Conservation (phyloP, 92 coral and sea anemone species). For the Palythoa heliodiscus region DNA sequence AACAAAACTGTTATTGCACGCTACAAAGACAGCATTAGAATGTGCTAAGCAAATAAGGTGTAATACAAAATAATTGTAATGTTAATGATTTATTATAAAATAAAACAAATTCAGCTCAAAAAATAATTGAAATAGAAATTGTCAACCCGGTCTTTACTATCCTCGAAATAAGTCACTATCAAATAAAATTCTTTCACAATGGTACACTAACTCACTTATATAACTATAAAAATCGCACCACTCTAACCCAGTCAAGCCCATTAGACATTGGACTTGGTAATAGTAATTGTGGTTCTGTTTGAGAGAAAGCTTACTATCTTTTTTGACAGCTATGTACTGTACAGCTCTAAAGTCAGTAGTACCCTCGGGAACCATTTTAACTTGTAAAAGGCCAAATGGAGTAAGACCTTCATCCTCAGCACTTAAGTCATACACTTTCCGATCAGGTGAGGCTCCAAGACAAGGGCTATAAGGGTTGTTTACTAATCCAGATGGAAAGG, state of each 20-base stretch:
- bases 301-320: constrained; percentile 32
- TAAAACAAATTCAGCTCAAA: constrained; percentile 7
- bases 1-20: neutral
- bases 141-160: constrained; percentile 38
- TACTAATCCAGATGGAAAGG: constrained; percentile 55
- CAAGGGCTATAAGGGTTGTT: constrained; percentile 59
- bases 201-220: constrained; percentile 24
- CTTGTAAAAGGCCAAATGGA: constrained; percentile 53
- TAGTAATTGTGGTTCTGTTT: constrained; percentile 49
- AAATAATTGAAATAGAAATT: constrained; percentile 29
- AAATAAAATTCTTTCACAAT: constrained; percentile 20
- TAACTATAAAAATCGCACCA: constrained; percentile 8
- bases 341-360: constrained; percentile 47
- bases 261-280: neutral
- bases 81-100: neutral
- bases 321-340: constrained; percentile 35
- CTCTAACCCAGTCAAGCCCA: neutral
- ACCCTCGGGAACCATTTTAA: constrained; percentile 56
- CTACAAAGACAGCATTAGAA: neutral
- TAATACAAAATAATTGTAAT: neutral
- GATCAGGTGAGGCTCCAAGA: constrained; percentile 61
- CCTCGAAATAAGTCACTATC: constrained; percentile 31
- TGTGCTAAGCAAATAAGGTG: neutral
- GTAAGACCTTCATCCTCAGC: constrained; percentile 20
- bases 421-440: constrained; percentile 55